Base-by-base conservation (phyloP, 2,113 vertebrate genomes). In the Chionomys nivalis region DNA sequence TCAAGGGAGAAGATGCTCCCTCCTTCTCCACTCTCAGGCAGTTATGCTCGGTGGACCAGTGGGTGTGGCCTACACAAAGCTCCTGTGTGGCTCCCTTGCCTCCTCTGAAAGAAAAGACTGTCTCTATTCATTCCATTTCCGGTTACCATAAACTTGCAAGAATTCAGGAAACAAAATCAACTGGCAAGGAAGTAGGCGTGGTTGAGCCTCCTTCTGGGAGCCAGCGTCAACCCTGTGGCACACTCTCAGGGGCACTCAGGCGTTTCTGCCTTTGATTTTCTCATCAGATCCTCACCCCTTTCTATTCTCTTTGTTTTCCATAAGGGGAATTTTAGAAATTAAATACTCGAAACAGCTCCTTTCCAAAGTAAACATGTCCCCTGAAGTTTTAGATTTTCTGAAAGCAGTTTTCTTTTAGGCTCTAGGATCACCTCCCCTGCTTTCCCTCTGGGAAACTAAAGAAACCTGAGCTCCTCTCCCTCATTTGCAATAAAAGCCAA, bases 401-500 rank as follows among this genome's bases (percentile, higher is more conserved):
- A 88, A 58, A 88, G 26, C 26, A 36, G 86, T 55, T 44, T 78
- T 77, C 76, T 87, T 70, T 75, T 8, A 28, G 68, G 66, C 28
- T 55, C 39, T 31, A 68, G 73, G 49, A 89, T 93, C 52, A 44
- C 87, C 36, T 72, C 72, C 47, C 58, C 0, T 0, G 24, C 0
- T 0, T 36, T 24, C 77, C 0, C 49, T 72, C 73, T 77, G 70
- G 79, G 72, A 94, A 73, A n/a, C 39, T 39, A 90, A 86, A 91
- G 91, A 91, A 96, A 95, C 26, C 52, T 63, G 87, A 90, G 65
- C 83, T 85, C 78, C 83, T 44, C 36, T 95, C 77, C 70, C 7
- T 72, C 58, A 47, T 89, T 95, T 94, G 94, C 92, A 97, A 97
- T 95, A 89, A 91, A 96, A 97, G 89, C 97, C 52, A 44, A 89